Evolutionary conservation across 2,888 invertebrate species (phyloP).

Genomic region (Spicauda simplicius): DNA sequence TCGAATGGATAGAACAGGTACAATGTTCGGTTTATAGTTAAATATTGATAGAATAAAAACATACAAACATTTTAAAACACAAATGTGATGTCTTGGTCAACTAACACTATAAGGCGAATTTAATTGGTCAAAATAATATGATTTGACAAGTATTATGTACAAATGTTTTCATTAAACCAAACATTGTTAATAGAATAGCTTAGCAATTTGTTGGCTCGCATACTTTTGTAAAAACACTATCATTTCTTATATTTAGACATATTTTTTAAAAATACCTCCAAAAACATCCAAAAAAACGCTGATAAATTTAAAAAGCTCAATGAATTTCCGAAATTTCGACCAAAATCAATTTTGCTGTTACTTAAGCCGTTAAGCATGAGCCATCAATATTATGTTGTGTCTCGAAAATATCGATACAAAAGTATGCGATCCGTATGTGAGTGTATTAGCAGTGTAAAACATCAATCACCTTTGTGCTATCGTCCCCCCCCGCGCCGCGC

Average conservation of each 20-base stretch:
- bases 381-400: too few relatives aligned
- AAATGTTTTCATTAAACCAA: conserved; percentile 26
- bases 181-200: conserved; percentile 30
- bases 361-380: too few relatives aligned
- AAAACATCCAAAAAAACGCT: background rate
- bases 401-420: background rate
- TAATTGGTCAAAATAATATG: background rate
- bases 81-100: background rate
- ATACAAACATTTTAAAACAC: background rate
- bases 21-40: conserved; percentile 39
- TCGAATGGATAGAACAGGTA: conserved; percentile 17
- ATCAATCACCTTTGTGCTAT: conserved; percentile 79
- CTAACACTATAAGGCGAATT: too few relatives aligned
- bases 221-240: background rate
- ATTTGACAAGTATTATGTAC: conserved; percentile 3
- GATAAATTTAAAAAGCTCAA: too few relatives aligned
- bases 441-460: conserved; percentile 46
- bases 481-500: conserved; percentile 77
- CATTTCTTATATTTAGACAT: too few relatives aligned
- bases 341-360: too few relatives aligned
- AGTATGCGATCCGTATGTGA: conserved; percentile 1
- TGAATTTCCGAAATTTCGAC: too few relatives aligned
- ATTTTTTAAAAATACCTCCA: too few relatives aligned
- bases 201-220: conserved; percentile 15
- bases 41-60: background rate